Evolutionary conservation across 2,113 vertebrate species (phyloP).

Genomic region (Megaceryle maxima): DNA sequence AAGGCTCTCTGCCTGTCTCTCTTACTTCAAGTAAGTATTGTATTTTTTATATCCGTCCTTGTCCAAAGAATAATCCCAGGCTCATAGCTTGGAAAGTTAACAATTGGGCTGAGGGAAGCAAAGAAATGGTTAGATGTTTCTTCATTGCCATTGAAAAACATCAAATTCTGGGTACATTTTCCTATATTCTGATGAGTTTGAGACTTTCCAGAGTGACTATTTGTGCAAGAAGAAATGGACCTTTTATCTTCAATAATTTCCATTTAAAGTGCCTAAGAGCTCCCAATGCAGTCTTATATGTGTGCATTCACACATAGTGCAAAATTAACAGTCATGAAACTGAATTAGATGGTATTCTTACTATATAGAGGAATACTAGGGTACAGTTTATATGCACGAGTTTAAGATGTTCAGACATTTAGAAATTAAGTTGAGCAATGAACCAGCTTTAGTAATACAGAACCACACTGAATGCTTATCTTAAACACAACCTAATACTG

Average conservation of each 20-base stretch:
- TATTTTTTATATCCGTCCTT: conserved; percentile 9
- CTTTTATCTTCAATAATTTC: neutral
- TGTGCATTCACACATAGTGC: neutral
- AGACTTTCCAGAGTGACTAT: neutral
- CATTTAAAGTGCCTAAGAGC: neutral
- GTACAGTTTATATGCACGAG: neutral
- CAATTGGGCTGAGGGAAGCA: neutral
- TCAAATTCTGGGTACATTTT: neutral
- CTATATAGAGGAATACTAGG: neutral
- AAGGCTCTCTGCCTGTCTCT: neutral
- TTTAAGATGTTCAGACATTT: neutral
- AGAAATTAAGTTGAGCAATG: neutral
- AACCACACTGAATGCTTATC: neutral
- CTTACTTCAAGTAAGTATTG: neutral
- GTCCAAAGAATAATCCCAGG: conserved; percentile 15
- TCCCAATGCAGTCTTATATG: neutral
- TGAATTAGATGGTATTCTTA: neutral
- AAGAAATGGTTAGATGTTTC: neutral
- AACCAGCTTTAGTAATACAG: neutral
- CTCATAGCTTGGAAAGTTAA: neutral
- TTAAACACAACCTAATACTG: neutral
- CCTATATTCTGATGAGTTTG: neutral
- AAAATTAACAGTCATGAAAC: neutral
- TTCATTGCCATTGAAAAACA: neutral
- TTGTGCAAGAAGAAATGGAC: neutral